Percentiles rank a stretch among this genome's conserved stretches.
phyloP scores from a whole-genome alignment of 2,113 vertebrate genomes.

The Megaceryle maxima region DNA sequence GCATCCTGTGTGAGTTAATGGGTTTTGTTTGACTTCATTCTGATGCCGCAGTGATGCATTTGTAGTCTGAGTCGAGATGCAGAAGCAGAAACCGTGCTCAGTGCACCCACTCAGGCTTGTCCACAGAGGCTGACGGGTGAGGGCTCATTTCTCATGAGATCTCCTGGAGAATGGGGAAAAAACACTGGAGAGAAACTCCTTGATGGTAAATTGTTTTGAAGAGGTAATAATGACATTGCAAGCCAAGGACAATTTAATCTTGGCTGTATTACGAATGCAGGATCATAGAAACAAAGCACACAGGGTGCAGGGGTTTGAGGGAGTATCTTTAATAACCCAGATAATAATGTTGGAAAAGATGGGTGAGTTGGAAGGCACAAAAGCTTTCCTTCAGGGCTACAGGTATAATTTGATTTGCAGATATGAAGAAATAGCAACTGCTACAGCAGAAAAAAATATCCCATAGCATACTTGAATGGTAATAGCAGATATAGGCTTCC shows the following conservation, averaged over 20 bases:
- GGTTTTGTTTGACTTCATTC: neutral
- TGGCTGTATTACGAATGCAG: neutral
- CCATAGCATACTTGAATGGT: fast-evolving
- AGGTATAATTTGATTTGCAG: neutral
- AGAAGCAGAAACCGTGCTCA: neutral
- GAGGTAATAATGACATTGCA: neutral
- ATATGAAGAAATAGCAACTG: neutral
- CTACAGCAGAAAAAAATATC: neutral
- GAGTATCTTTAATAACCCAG: neutral
- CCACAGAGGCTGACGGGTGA: neutral
- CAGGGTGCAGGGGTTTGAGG: neutral
- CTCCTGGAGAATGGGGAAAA: neutral
- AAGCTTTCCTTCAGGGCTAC: neutral
- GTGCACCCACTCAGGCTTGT: neutral
- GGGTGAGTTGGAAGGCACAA: neutral
- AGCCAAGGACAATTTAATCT: neutral
- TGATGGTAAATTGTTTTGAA: neutral
- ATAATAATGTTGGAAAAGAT: neutral
- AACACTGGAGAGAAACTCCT: neutral
- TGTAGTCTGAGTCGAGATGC: neutral
- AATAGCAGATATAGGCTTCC: neutral
- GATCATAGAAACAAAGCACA: neutral
- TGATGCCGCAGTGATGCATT: fast-evolving
- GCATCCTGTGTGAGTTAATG: neutral
- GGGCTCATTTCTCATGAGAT: neutral